Evolutionary conservation across 2,888 invertebrate species (phyloP).

Genomic region (Drosophila ustulata): DNA sequence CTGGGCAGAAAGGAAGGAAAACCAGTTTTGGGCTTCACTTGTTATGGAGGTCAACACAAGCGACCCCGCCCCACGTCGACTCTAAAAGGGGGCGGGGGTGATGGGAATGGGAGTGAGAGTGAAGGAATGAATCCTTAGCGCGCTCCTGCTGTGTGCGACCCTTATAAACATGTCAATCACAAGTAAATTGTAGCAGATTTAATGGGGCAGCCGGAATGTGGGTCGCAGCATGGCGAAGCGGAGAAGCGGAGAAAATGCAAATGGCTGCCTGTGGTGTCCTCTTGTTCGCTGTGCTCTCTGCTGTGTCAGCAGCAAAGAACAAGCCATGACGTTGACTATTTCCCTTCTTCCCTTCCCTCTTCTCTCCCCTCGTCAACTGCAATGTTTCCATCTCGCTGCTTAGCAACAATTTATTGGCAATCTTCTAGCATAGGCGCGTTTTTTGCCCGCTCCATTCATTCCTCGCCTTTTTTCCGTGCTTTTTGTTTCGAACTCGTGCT

Average conservation of each 20-base stretch:
- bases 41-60: conserved; percentile 36
- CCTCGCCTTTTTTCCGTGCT: background rate
- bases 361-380: background rate
- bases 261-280: conserved; percentile 25
- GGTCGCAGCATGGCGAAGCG: conserved; percentile 42
- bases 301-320: conserved; percentile 40
- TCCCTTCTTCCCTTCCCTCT: background rate
- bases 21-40: conserved; percentile 62
- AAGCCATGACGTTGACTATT: conserved; percentile 33
- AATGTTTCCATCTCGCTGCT: conserved; percentile 59
- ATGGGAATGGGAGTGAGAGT: background rate
- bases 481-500: conserved; percentile 19
- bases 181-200: conserved; percentile 79
- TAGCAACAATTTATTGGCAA: conserved; percentile 75
- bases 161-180: conserved; percentile 81
- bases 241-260: conserved; percentile 64
- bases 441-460: conserved; percentile 12
- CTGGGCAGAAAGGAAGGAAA: conserved; percentile 20
- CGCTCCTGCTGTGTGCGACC: conserved; percentile 60
- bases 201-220: conserved; percentile 64
- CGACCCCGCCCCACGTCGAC: background rate
- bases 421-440: conserved; percentile 53
- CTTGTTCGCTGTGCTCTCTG: background rate
- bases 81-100: background rate
- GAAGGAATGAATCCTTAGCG: conserved; percentile 17